Percentiles rank a stretch among this genome's conserved stretches.
These are phyloP conservation scores for Toxotes chatareus DNA, from an alignment of 2,113 vertebrate genomes.

Conservation along the genomic window DNA sequence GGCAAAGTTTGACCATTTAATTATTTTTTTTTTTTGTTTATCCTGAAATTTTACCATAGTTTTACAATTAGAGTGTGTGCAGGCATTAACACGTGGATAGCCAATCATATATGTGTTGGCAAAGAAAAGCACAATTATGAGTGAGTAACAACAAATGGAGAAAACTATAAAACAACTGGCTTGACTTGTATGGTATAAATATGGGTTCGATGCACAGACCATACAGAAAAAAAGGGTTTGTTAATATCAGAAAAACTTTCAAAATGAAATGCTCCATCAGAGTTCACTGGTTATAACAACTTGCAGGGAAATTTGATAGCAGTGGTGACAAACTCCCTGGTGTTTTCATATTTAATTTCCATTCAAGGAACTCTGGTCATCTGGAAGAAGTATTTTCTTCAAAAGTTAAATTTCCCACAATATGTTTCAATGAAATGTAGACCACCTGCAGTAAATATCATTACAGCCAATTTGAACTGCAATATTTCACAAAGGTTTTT, in stretches of 20 bases:
- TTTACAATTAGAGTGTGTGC: neutral
- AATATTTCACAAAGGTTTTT: slow-evolving; percentile 80
- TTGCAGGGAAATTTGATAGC: slow-evolving; percentile 44
- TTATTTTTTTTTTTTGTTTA: neutral
- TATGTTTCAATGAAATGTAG: slow-evolving; percentile 76
- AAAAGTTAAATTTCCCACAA: slow-evolving; percentile 79
- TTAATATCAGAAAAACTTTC: slow-evolving; percentile 11
- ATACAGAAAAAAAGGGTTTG: neutral
- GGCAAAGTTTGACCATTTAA: neutral
- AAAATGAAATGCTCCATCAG: slow-evolving; percentile 15
- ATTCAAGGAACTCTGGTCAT: slow-evolving; percentile 62
- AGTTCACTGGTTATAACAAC: slow-evolving; percentile 32
- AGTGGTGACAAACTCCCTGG: slow-evolving; percentile 60
- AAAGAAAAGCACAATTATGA: neutral
- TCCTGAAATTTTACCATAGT: neutral
- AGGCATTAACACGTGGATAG: neutral
- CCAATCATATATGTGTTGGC: neutral
- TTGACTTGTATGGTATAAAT: slow-evolving; percentile 13
- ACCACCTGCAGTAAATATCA: slow-evolving; percentile 83
- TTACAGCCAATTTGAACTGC: slow-evolving; percentile 80
- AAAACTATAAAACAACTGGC: slow-evolving; percentile 18
- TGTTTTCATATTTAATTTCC: slow-evolving; percentile 60
- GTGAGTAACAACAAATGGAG: slow-evolving; percentile 25
- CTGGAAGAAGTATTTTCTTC: slow-evolving; percentile 65
- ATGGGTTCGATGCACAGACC: neutral